Evolutionary conservation across 2,797 vertebrate genomes (phyloP).

Genomic region (Loriculus beryllinus): DNA sequence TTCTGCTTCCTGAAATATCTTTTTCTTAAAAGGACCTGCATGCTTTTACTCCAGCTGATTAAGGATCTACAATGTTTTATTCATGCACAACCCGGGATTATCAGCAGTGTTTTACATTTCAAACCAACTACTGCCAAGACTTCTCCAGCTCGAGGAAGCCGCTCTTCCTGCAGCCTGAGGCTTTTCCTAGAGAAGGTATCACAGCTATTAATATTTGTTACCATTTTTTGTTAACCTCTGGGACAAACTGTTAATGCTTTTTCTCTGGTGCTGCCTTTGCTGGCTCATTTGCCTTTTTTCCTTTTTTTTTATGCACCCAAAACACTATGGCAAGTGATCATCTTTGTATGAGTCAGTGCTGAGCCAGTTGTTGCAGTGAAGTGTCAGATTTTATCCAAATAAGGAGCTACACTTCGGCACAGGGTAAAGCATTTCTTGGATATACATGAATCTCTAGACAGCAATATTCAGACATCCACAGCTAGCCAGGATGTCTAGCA

Average conservation of each 20-base stretch:
- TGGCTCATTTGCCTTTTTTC: background rate
- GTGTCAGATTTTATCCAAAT: constrained; percentile 55
- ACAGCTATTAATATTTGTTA: constrained; percentile 1
- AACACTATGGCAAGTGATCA: constrained; percentile 3
- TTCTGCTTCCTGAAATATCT: constrained; percentile 12
- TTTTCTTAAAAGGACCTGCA: background rate
- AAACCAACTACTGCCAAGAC: constrained; percentile 18
- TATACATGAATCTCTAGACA: background rate
- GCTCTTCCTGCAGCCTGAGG: constrained; percentile 12
- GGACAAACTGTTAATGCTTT: background rate
- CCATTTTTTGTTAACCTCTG: constrained; percentile 28
- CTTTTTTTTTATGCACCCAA: background rate
- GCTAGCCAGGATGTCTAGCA: background rate
- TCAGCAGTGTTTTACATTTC: constrained; percentile 48
- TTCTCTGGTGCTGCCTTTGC: background rate
- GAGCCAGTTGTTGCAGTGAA: background rate
- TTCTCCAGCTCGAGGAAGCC: background rate
- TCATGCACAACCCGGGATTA: constrained; percentile 5
- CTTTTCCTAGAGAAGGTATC: constrained; percentile 39
- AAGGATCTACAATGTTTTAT: constrained; percentile 41
- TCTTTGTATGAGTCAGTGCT: constrained; percentile 43
- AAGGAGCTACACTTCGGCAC: constrained; percentile 8
- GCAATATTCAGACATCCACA: background rate
- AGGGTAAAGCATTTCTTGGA: background rate
- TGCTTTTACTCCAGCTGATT: constrained; percentile 15